Evolutionary conservation across 2,113 vertebrate species (phyloP), one percentile per base, ranked within the genome.

Genomic region (Numida meleagris): DNA sequence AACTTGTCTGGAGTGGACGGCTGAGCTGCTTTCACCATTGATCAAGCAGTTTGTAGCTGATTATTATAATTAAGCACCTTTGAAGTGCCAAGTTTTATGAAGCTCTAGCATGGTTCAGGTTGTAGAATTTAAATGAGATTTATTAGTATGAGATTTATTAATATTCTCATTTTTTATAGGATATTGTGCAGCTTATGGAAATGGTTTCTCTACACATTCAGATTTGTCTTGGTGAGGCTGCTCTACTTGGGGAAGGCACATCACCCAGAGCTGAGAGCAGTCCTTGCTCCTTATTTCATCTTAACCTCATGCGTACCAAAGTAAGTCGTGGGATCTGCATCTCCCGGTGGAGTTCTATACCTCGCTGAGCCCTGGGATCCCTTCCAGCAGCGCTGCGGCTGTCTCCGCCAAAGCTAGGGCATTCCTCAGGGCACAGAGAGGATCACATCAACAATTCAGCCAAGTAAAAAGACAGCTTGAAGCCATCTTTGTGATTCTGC

Each of bases 41-140:
- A 89, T 94, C 63, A 94, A 86, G 75, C 42, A 90, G 79, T 85
- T 93, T 94, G 66, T 93, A 91, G 63, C n/a, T 91, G 71, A 70
- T 93, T 68, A 85, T 82, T 93, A 45, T 74, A 93, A 93, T 55
- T 88, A 89, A 88, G 36, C 36, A 68, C 53, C 36, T 96, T 77
- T 90, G 67, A 96, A 93, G 36, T 93, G 67, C 45, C 67, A 82
- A 77, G 16, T 45, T 88, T 4, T 42, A 45, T 48, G 88, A 77
- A 66, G 29, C 27, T 89, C 66, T 88, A 45, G 53, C 71, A 14
- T 5, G 19, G n/a, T 66, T 89, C 48, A 42, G 24, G 27, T 70
- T 87, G 61, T 81, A 79, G 71, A 91, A 79, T 8, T 73, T 15
- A 82, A 87, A 79, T 27, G 0, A 67, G 36, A 70, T 85, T 24